phyloP scores from a whole-genome alignment of 2,113 vertebrate genomes.

The Candoia aspera region DNA sequence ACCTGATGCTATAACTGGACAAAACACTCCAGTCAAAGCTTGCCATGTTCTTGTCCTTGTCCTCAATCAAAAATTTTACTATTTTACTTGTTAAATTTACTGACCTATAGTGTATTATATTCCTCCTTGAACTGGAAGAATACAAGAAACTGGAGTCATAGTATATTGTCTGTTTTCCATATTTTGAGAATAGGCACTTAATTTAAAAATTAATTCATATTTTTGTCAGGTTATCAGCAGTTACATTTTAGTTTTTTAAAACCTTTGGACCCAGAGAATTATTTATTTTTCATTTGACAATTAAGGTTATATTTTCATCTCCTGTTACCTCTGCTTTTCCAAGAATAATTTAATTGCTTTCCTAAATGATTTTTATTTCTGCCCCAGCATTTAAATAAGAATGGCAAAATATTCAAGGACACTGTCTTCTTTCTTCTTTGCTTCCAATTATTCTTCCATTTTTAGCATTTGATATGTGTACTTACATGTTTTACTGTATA shows the following conservation, averaged over 20 bases:
- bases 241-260: neutral
- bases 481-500: neutral
- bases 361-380: neutral
- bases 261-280: neutral
- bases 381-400: neutral
- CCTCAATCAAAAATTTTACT: neutral
- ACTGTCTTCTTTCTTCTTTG: neutral
- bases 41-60: neutral
- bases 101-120: neutral
- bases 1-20: neutral
- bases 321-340: neutral
- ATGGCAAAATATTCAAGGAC: neutral
- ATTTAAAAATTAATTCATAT: neutral
- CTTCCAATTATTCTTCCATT: neutral
- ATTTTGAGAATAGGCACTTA: neutral
- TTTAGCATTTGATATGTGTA: neutral
- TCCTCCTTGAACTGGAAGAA: neutral
- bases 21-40: neutral
- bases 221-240: neutral
- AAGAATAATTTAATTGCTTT: neutral
- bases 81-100: neutral
- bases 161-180: neutral
- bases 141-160: neutral
- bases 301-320: neutral
- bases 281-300: neutral